A percentile compares a stretch with the other conserved stretches of the same genome.
Conservation (phyloP, 2,797 vertebrate genomes). For the Lagodon rhomboides region DNA sequence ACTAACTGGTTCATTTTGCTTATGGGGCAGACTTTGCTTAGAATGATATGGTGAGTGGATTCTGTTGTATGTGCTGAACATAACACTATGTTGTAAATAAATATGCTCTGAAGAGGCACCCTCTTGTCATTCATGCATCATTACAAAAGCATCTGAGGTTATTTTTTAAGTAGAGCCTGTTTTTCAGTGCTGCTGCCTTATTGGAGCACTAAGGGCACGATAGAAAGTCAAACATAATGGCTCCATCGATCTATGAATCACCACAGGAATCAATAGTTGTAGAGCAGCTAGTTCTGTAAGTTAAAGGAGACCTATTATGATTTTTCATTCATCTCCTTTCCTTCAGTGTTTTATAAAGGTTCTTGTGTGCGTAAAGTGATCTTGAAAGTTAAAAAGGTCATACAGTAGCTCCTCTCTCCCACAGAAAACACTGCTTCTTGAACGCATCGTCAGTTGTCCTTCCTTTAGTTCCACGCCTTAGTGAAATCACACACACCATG, state of each 20-base stretch:
- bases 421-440: too few species aligned
- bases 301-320: background rate
- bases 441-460: too few species aligned
- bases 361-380: too few species aligned
- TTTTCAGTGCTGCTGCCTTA: background rate
- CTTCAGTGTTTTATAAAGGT: too few species aligned
- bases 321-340: too few species aligned
- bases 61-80: slow-evolving; percentile 73
- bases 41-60: slow-evolving; percentile 68
- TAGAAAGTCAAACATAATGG: background rate
- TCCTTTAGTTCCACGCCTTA: too few species aligned
- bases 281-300: background rate
- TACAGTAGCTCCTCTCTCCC: too few species aligned
- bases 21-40: slow-evolving; percentile 70
- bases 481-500: too few species aligned
- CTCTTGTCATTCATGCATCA: slow-evolving; percentile 67
- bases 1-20: slow-evolving; percentile 73
- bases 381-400: too few species aligned
- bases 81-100: slow-evolving; percentile 89
- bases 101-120: slow-evolving; percentile 72
- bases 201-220: background rate
- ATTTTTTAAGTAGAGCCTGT: background rate
- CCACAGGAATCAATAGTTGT: too few species aligned
- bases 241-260: background rate
- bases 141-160: background rate